Conservation (phyloP, 2,113 vertebrate species). For the Quiscalus mexicanus region DNA sequence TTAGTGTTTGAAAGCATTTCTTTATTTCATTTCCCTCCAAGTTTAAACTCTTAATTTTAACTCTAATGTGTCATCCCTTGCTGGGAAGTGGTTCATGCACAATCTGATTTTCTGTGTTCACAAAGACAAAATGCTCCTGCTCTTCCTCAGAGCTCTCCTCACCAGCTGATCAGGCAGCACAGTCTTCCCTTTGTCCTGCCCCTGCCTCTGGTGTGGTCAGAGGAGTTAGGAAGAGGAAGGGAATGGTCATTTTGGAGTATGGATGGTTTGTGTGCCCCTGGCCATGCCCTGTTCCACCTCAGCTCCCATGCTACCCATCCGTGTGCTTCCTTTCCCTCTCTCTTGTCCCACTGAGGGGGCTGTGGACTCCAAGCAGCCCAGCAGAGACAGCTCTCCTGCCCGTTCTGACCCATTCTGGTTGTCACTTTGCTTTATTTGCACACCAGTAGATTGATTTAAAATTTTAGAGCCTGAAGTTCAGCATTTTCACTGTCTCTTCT, state of each 20-base stretch:
- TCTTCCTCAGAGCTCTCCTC: background rate
- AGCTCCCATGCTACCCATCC: background rate
- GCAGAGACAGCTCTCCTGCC: background rate
- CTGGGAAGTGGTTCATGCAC: background rate
- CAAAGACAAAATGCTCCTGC: background rate
- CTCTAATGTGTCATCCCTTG: background rate
- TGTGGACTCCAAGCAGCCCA: background rate
- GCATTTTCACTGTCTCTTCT: background rate
- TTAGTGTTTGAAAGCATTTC: background rate
- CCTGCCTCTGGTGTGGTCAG: background rate
- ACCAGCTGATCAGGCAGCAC: background rate
- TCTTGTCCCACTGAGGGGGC: background rate
- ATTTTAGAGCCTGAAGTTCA: background rate
- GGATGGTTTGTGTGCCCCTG: background rate
- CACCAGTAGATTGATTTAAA: background rate
- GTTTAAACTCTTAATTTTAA: background rate
- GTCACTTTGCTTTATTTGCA: background rate
- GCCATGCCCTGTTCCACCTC: background rate
- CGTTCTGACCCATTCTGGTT: background rate
- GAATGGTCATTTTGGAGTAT: background rate
- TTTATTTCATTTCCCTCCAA: background rate
- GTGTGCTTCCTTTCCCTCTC: background rate
- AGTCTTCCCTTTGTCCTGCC: conserved; percentile 19
- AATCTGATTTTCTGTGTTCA: background rate
- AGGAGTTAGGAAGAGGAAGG: background rate